Evolutionary conservation across 1,140 invertebrate genomes (phyloP).

Genomic region (Drosophila athabasca): DNA sequence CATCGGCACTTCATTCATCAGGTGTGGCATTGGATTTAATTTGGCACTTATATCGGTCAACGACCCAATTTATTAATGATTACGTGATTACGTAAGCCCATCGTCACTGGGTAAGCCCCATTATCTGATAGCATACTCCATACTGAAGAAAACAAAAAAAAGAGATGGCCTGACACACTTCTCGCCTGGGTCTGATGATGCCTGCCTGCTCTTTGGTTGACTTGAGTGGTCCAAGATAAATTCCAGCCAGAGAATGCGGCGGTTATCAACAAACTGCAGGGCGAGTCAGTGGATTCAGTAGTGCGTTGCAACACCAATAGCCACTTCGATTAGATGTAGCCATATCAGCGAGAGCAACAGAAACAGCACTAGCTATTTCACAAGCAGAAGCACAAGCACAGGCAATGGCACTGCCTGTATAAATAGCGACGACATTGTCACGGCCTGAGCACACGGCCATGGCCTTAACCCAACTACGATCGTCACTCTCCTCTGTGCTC

Average conservation of each 20-base stretch:
- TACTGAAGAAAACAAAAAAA: neutral
- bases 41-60: conserved; percentile 38
- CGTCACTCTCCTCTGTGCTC: neutral
- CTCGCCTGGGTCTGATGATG: too few relatives aligned
- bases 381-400: neutral
- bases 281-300: neutral
- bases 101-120: too few relatives aligned
- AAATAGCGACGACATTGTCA: conserved; percentile 20
- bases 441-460: conserved; percentile 15
- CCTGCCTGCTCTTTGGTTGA: too few relatives aligned
- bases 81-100: too few relatives aligned
- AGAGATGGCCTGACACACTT: too few relatives aligned
- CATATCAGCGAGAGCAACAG: conserved; percentile 7
- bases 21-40: conserved; percentile 46
- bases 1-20: neutral
- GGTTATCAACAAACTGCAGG: too few relatives aligned
- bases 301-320: neutral
- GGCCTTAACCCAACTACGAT: conserved; percentile 10
- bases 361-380: neutral
- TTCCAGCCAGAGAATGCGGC: too few relatives aligned
- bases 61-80: conserved; percentile 20
- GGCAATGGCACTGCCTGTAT: conserved; percentile 1
- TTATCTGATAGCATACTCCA: neutral
- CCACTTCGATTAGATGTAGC: conserved; percentile 11
- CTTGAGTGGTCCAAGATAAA: too few relatives aligned